Conservation (phyloP, 2,113 vertebrate species). For the Neodon shergylaensis region DNA sequence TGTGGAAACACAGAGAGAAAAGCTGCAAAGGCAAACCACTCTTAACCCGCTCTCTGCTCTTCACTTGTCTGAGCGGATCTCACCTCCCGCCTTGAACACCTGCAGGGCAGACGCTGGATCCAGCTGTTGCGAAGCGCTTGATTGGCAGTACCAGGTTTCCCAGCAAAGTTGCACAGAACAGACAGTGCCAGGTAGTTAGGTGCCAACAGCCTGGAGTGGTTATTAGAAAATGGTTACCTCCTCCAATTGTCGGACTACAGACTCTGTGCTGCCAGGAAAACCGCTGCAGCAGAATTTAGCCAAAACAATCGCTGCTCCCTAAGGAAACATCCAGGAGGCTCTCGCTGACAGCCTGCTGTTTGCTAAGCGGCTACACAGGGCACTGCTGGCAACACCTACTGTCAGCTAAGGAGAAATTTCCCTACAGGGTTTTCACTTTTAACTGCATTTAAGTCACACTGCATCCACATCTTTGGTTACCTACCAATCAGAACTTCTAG, state of each 20-base stretch:
- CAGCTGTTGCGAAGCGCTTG: background rate
- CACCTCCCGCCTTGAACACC: background rate
- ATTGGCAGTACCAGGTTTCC: background rate
- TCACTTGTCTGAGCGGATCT: background rate
- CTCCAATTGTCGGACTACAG: conserved; percentile 40
- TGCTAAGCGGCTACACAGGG: background rate
- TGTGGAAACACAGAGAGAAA: background rate
- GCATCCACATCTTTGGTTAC: background rate
- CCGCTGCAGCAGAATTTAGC: background rate
- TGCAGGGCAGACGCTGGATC: background rate
- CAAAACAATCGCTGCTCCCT: conserved; percentile 32
- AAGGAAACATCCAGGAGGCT: background rate
- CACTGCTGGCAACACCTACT: background rate
- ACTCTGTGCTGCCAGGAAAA: conserved; percentile 17
- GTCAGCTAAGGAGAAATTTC: background rate
- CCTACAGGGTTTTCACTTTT: background rate
- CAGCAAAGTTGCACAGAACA: conserved; percentile 26
- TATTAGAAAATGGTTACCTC: conserved; percentile 63
- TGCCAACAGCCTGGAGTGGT: conserved; percentile 71
- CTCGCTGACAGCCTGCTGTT: background rate
- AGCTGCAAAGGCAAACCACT: background rate
- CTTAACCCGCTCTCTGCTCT: background rate
- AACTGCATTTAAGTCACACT: conserved; percentile 51
- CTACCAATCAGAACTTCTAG: background rate
- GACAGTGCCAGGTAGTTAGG: conserved; percentile 23